These are phyloP conservation scores for Aethina tumida DNA, from an alignment of 1,140 invertebrate genomes.

Conservation along the genomic window DNA sequence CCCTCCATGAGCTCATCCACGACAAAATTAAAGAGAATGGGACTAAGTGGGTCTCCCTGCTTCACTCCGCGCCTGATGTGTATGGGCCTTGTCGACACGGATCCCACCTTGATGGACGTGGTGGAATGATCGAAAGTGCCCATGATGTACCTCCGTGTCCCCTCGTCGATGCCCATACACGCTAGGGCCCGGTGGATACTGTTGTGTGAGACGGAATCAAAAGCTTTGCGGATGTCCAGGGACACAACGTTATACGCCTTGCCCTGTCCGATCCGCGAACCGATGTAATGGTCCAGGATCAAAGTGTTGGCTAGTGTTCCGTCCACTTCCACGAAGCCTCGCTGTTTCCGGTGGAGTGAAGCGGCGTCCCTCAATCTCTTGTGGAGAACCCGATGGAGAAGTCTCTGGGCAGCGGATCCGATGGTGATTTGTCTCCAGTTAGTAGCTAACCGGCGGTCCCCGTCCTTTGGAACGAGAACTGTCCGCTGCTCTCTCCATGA, in stretches of 20 bases:
- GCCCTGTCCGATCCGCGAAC: too few species aligned
- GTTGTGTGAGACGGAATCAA: slow-evolving; percentile 8
- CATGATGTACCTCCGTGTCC: slow-evolving; percentile 14
- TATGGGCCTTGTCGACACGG: too few species aligned
- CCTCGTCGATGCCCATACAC: slow-evolving; percentile 9
- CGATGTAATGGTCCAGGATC: slow-evolving; percentile 29
- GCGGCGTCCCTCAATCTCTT: too few species aligned
- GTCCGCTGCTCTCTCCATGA: too few species aligned
- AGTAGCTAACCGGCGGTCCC: slow-evolving; percentile 4
- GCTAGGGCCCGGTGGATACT: slow-evolving; percentile 6
- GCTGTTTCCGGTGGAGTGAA: too few species aligned
- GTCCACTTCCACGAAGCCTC: slow-evolving; percentile 28
- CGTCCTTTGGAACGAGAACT: slow-evolving; percentile 14
- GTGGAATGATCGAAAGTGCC: slow-evolving; percentile 15
- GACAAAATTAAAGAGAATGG: slow-evolving; percentile 31
- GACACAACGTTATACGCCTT: slow-evolving; percentile 28
- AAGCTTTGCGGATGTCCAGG: slow-evolving; percentile 24
- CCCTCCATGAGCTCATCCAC: slow-evolving; percentile 28
- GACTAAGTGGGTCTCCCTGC: too few species aligned
- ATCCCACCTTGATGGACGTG: slow-evolving; percentile 18
- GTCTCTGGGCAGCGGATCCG: slow-evolving; percentile 29
- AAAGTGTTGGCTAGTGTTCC: slow-evolving; percentile 30
- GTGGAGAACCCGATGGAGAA: too few species aligned
- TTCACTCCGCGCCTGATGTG: too few species aligned
- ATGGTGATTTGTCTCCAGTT: slow-evolving; percentile 36